A percentile compares a stretch with the other conserved stretches of the same genome.
These are phyloP conservation scores for Montipora efflorescens DNA, from an alignment of 64 coral and sea anemone genomes.

Conservation along the genomic window DNA sequence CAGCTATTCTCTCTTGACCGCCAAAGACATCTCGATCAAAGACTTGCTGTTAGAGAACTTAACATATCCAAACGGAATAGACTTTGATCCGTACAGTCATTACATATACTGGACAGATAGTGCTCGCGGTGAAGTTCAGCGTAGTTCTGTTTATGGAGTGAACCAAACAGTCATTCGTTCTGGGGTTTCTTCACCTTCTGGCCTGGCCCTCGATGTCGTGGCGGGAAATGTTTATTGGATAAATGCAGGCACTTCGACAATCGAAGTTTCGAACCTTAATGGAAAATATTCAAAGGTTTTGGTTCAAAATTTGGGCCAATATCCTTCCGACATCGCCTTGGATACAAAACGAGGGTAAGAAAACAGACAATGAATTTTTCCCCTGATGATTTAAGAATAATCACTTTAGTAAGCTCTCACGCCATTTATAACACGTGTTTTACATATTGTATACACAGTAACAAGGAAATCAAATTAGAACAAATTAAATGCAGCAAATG, in stretches of 20 bases:
- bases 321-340: slow-evolving; percentile 15
- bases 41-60: neutral
- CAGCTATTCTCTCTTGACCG: neutral
- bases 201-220: slow-evolving; percentile 31
- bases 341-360: slow-evolving; percentile 34
- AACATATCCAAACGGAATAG: neutral
- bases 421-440: too few species aligned
- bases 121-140: neutral
- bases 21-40: neutral
- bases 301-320: neutral
- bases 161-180: slow-evolving; percentile 12
- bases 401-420: too few species aligned
- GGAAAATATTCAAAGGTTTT: slow-evolving; percentile 25
- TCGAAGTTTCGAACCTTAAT: slow-evolving; percentile 42
- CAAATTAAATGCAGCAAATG: too few species aligned
- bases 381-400: neutral
- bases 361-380: too few species aligned
- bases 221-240: slow-evolving; percentile 64
- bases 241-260: neutral
- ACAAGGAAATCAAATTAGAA: too few species aligned
- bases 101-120: slow-evolving; percentile 55
- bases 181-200: neutral
- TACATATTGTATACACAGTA: too few species aligned
- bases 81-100: slow-evolving; percentile 39
- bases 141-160: slow-evolving; percentile 16